A percentile compares a stretch with the other conserved stretches of the same genome.
These are phyloP conservation scores for Allophyes oxyacanthae DNA, from an alignment of 2,888 invertebrate genomes.

Conservation along the genomic window DNA sequence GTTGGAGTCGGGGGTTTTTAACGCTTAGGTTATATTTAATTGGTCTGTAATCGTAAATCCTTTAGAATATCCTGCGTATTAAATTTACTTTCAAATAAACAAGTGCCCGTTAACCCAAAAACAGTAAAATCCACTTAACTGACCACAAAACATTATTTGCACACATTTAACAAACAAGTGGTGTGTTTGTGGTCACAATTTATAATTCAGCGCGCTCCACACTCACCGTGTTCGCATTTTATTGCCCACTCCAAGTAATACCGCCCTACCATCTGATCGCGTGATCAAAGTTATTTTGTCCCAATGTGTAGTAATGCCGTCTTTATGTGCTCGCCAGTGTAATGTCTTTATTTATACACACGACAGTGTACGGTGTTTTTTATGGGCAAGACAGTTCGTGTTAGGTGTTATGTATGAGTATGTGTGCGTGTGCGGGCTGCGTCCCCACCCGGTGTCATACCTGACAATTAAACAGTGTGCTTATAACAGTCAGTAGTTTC, in stretches of 20 bases:
- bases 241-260: constrained; percentile 51
- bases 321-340: constrained; percentile 56
- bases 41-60: no score
- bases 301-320: constrained; percentile 54
- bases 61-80: constrained; percentile 1
- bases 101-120: constrained; percentile 2
- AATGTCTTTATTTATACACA: constrained; percentile 67
- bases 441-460: no score
- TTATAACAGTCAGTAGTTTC: no score
- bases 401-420: constrained; percentile 7
- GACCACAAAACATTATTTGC: constrained; percentile 26
- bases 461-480: no score
- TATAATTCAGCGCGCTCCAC: constrained; percentile 36
- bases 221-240: constrained; percentile 45
- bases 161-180: constrained; percentile 23
- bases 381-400: constrained; percentile 31
- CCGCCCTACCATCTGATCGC: constrained; percentile 56
- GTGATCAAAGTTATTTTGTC: constrained; percentile 67
- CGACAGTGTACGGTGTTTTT: constrained; percentile 37
- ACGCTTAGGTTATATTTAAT: no score
- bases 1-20: no score
- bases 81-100: constrained; percentile 8
- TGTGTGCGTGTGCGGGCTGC: no score
- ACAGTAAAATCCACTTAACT: constrained; percentile 21
- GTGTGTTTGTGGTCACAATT: constrained; percentile 27